Base-by-base conservation (phyloP, 2,888 invertebrate genomes). In the Cheilosia soror region DNA sequence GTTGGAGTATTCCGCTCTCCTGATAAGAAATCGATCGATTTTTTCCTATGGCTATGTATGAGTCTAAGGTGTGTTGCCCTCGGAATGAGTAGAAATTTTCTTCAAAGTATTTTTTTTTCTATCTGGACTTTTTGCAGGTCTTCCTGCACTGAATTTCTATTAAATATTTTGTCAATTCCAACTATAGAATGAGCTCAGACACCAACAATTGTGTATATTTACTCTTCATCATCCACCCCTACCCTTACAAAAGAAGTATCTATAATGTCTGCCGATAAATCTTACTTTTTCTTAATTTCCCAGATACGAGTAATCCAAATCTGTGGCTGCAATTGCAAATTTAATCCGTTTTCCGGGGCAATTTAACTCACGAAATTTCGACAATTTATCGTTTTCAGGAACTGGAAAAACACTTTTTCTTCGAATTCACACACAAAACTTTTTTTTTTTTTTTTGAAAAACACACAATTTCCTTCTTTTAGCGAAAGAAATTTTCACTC, bases 51-150 rank as follows among this genome's bases (percentile, higher is more conserved):
- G 89, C 90, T 90, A 89, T 91, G 89, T 91, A 90, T 88, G 90
- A 89, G 89, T 89, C 89, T 90, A 91, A 91, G 91, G 91, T 91
- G 91, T 91, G 91, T 91, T 91, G 91, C 91, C 90, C 91, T 91
- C 90, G 77, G 69, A 76, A 77, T 84, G 87, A 75, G 76, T 72
- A 81, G 58, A 85, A 77, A 49, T 58, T 75, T 72, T 84, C 58
- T 77, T 69, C 44, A 27, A 68, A 42, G 33, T 37, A 15, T 49
- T 65, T 68, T 69, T 72, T 68, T 55, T 37, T 42, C 55, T 63
- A 2, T 60, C 20, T 9, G 13, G 2, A 33, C 25, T 25, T 57
- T 66, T 58, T 57, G 42, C 73, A 62, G 13, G 13, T 20, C 4
- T 44, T 57, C 5, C 11, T 5, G 20, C 27, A 31, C 9, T 3